These are phyloP conservation scores for Bubo bubo DNA, from an alignment of 2,113 vertebrate species.

Conservation along the genomic window DNA sequence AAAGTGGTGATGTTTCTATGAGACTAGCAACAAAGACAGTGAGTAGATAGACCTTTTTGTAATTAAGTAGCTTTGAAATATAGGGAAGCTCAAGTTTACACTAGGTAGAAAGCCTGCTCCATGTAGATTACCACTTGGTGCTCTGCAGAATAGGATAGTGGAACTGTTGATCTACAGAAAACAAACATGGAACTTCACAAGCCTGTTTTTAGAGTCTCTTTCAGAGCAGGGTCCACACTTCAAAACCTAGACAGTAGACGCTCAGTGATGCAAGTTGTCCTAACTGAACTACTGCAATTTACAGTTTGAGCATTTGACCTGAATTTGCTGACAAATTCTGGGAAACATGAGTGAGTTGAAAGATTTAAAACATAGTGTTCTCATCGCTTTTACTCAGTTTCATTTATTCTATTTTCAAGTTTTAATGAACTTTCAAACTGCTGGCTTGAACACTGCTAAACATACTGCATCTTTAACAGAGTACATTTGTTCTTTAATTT, in stretches of 20 bases:
- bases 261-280: neutral
- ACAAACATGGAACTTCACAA: neutral
- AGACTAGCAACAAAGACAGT: neutral
- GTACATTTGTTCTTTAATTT: neutral
- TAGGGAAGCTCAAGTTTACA: neutral
- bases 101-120: neutral
- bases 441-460: neutral
- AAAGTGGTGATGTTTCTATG: neutral
- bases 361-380: neutral
- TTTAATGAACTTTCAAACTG: neutral
- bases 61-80: neutral
- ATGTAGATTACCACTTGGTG: neutral
- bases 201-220: neutral
- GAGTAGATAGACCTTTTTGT: neutral
- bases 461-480: neutral
- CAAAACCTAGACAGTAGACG: neutral
- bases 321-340: slow-evolving; percentile 17
- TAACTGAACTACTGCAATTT: neutral
- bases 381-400: neutral
- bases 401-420: neutral
- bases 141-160: neutral
- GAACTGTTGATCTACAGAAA: neutral
- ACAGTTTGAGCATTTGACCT: neutral
- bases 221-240: neutral
- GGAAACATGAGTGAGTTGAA: neutral